Conservation (phyloP, 2,888 invertebrate genomes). For the Pollenia amentaria region DNA sequence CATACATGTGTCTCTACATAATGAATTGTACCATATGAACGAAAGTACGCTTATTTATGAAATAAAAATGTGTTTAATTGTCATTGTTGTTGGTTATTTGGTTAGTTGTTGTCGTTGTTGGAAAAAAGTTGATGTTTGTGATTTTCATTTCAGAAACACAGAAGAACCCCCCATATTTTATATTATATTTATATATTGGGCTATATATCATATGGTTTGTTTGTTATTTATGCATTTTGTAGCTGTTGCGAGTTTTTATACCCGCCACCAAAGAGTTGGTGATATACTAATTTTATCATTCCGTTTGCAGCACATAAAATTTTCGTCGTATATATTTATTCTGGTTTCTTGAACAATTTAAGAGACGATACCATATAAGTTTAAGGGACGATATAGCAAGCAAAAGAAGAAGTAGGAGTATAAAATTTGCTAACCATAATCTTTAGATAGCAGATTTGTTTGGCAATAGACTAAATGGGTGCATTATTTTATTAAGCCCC, state of each 20-base stretch:
- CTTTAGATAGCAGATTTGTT: too few relatives aligned
- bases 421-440: too few relatives aligned
- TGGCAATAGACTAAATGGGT: too few relatives aligned
- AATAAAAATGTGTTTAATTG: slow-evolving; percentile 57
- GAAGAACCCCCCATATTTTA: slow-evolving; percentile 16
- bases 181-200: not conserved
- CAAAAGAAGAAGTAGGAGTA: too few relatives aligned
- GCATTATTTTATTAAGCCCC: too few relatives aligned
- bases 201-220: slow-evolving; percentile 36
- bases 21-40: slow-evolving; percentile 3
- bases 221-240: slow-evolving; percentile 58
- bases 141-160: slow-evolving; percentile 61
- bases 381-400: too few relatives aligned
- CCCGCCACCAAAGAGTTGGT: too few relatives aligned
- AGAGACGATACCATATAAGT: too few relatives aligned
- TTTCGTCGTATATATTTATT: too few relatives aligned
- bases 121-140: slow-evolving; percentile 56
- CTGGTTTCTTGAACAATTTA: too few relatives aligned
- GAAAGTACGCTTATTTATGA: slow-evolving; percentile 37
- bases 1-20: slow-evolving; percentile 15
- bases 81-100: slow-evolving; percentile 43
- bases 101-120: slow-evolving; percentile 39
- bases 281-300: too few relatives aligned
- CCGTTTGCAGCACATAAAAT: too few relatives aligned
- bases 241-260: not conserved